Percentiles rank a stretch among this genome's conserved stretches.
Conservation (phyloP, 2,113 vertebrate species). For the Harpagus bidentatus region DNA sequence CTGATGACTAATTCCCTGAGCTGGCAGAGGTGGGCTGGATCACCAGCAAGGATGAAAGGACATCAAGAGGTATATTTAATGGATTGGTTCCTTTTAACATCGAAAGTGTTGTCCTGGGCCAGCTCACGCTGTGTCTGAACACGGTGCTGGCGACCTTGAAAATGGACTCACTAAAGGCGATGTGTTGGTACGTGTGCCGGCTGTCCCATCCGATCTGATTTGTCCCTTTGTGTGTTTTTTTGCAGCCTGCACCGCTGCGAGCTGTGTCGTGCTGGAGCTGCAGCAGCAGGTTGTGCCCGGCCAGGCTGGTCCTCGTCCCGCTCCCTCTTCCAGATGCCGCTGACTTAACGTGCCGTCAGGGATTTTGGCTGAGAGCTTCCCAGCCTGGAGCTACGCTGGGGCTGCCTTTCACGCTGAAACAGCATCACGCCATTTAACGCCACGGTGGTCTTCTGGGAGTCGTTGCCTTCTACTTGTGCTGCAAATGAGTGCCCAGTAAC, state of each 20-base stretch:
- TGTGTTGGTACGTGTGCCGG: rapidly evolving
- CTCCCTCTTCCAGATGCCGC: background rate
- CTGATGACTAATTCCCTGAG: background rate
- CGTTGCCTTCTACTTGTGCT: background rate
- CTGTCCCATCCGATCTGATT: rapidly evolving
- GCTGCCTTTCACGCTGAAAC: background rate
- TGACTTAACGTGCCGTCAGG: background rate
- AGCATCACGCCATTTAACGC: background rate
- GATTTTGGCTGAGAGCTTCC: background rate
- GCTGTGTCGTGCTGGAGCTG: rapidly evolving
- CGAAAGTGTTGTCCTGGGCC: background rate
- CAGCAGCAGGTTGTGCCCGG: background rate
- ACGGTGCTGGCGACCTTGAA: background rate
- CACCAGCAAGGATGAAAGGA: background rate
- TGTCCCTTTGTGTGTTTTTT: background rate
- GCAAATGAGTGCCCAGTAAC: rapidly evolving
- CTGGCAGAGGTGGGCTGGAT: background rate
- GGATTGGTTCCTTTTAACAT: background rate
- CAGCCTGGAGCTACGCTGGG: background rate
- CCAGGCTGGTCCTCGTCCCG: background rate
- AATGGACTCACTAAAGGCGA: rapidly evolving
- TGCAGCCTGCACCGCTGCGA: rapidly evolving
- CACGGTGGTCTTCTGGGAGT: background rate
- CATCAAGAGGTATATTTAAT: background rate
- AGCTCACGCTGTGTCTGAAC: rapidly evolving